Conservation (phyloP, 2,888 invertebrate species). For the Aporophyla lueneburgensis region DNA sequence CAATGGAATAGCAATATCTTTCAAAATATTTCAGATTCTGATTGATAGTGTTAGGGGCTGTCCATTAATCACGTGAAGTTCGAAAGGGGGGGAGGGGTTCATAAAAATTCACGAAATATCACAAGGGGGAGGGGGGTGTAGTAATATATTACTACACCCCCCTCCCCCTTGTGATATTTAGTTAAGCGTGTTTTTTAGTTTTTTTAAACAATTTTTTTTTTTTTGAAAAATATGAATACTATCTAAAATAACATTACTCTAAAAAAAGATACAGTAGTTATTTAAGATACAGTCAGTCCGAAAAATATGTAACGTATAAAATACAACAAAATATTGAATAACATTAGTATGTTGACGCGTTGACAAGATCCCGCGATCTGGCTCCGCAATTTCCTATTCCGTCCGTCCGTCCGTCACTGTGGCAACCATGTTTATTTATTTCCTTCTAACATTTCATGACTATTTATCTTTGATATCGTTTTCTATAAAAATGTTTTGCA, state of each 20-base stretch:
- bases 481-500: slow-evolving; percentile 46
- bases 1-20: too few relatives aligned
- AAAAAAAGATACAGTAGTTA: background rate
- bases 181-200: too few relatives aligned
- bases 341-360: slow-evolving; percentile 65
- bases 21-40: too few relatives aligned
- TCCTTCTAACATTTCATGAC: slow-evolving; percentile 70
- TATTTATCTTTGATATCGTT: slow-evolving; percentile 67
- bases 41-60: too few relatives aligned
- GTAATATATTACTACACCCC: too few relatives aligned
- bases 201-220: too few relatives aligned
- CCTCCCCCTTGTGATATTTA: too few relatives aligned
- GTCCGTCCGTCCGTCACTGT: slow-evolving; percentile 76
- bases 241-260: background rate
- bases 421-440: slow-evolving; percentile 73
- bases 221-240: too few relatives aligned
- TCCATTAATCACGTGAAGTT: too few relatives aligned
- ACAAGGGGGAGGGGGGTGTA: too few relatives aligned
- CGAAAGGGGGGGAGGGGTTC: too few relatives aligned
- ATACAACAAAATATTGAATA: slow-evolving; percentile 67
- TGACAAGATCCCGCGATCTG: slow-evolving; percentile 72
- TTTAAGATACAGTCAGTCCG: background rate
- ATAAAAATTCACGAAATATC: too few relatives aligned
- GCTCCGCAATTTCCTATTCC: slow-evolving; percentile 82
- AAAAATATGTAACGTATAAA: slow-evolving; percentile 27